A percentile compares a stretch with the other conserved stretches of the same genome.
Conservation (phyloP, 2,888 invertebrate species). For the Megalurothrips usitatus region DNA sequence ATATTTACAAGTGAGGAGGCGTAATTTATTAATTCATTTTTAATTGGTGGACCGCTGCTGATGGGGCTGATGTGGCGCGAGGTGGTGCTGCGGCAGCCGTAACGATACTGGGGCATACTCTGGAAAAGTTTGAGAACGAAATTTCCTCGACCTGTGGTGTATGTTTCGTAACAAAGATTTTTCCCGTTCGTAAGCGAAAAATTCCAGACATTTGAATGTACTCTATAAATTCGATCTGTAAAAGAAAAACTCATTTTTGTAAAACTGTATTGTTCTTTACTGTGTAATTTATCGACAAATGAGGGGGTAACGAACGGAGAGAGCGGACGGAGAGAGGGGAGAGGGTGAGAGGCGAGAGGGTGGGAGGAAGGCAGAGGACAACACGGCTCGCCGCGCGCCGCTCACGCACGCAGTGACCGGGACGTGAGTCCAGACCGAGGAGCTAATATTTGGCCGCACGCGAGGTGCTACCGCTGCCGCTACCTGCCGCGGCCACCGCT, state of each 20-base stretch:
- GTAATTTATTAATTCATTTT: constrained; percentile 25
- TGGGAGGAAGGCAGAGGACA: neutral
- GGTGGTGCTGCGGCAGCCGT: constrained; percentile 4
- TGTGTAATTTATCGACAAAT: constrained; percentile 27
- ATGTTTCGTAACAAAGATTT: too few species aligned
- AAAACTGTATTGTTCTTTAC: too few species aligned
- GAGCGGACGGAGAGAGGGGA: too few species aligned
- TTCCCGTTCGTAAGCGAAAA: too few species aligned
- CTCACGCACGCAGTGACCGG: neutral
- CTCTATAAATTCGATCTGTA: too few species aligned
- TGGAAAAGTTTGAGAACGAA: too few species aligned
- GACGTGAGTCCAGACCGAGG: neutral
- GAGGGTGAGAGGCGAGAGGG: neutral
- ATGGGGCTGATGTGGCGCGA: neutral
- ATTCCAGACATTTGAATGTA: too few species aligned
- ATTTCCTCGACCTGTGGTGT: too few species aligned
- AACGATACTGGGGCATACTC: neutral
- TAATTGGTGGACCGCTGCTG: neutral
- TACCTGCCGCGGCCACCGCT: too few species aligned
- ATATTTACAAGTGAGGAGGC: constrained; percentile 20
- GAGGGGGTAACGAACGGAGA: neutral
- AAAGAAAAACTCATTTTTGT: too few species aligned
- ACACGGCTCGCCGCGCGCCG: neutral
- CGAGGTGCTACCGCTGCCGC: neutral
- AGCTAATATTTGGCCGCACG: constrained; percentile 19